A percentile compares a stretch with the other conserved stretches of the same genome.
Evolutionary conservation across 2,113 vertebrate genomes (phyloP).

Genomic region (Tachuris rubrigastra): DNA sequence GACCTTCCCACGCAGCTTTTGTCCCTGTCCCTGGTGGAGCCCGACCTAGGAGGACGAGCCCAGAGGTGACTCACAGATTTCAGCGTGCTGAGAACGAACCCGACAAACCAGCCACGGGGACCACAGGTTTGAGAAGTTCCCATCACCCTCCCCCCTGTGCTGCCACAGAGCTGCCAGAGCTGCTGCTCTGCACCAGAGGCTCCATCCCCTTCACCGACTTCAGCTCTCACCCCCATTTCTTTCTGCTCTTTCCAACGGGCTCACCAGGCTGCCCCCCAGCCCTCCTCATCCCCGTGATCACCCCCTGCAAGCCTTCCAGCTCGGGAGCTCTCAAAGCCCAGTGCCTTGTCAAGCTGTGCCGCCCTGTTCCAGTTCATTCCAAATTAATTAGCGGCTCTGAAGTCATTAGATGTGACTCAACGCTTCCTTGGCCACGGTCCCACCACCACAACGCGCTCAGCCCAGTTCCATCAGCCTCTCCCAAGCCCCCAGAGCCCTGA

Average conservation of each 20-base stretch:
- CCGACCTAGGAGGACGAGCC: background rate
- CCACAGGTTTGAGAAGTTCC: background rate
- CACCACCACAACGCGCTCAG: background rate
- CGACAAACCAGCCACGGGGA: background rate
- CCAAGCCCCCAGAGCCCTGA: background rate
- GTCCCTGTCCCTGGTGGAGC: background rate
- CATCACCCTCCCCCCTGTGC: background rate
- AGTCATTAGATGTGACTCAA: constrained; percentile 60
- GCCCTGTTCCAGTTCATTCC: constrained; percentile 41
- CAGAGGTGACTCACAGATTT: background rate
- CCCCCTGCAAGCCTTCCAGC: background rate
- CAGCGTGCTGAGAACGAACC: fast-evolving
- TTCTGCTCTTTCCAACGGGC: background rate
- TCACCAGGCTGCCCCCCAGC: background rate
- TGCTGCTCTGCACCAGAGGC: background rate
- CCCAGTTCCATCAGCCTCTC: constrained; percentile 29
- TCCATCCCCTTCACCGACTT: background rate
- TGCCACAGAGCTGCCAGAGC: too few relatives aligned
- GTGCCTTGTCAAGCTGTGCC: background rate
- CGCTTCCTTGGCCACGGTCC: constrained; percentile 36
- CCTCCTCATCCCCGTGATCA: background rate
- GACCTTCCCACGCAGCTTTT: fast-evolving
- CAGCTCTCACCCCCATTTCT: fast-evolving
- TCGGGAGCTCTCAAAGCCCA: background rate
- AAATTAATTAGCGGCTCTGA: constrained; percentile 51